Evolutionary conservation across 2,113 vertebrate genomes (phyloP).

Genomic region (Pygoscelis adeliae): DNA sequence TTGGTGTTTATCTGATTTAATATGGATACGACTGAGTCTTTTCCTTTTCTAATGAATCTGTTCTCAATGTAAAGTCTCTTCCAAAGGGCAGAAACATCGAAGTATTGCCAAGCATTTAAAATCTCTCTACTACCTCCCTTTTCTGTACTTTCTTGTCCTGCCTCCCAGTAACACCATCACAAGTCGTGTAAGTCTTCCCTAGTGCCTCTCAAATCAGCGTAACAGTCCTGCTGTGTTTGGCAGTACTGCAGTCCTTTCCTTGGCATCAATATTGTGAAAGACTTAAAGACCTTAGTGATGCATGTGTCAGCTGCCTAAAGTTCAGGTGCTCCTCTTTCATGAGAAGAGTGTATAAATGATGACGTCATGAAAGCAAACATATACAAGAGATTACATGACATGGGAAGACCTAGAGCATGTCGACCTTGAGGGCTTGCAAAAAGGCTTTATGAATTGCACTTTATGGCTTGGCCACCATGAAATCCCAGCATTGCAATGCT

Average conservation of each 20-base stretch:
- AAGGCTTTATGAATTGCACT: background rate
- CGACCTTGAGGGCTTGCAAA: background rate
- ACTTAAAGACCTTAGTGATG: background rate
- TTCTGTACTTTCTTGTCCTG: background rate
- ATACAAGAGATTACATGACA: background rate
- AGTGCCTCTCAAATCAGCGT: background rate
- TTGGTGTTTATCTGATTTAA: background rate
- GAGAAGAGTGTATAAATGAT: background rate
- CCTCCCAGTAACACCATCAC: background rate
- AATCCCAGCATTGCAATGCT: background rate
- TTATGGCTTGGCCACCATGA: background rate
- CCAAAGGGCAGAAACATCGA: background rate
- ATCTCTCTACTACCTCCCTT: background rate
- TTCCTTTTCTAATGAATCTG: background rate
- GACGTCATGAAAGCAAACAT: accelerated
- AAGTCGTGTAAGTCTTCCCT: background rate
- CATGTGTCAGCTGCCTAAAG: background rate
- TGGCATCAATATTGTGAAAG: background rate
- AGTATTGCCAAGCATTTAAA: background rate
- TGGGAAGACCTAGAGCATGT: background rate
- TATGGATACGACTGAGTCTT: background rate
- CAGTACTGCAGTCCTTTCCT: background rate
- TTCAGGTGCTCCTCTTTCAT: background rate
- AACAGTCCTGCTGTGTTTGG: background rate
- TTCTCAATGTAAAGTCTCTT: background rate